These are phyloP conservation scores for Synodontis membranacea DNA, from an alignment of 2,113 vertebrate species.

Conservation along the genomic window DNA sequence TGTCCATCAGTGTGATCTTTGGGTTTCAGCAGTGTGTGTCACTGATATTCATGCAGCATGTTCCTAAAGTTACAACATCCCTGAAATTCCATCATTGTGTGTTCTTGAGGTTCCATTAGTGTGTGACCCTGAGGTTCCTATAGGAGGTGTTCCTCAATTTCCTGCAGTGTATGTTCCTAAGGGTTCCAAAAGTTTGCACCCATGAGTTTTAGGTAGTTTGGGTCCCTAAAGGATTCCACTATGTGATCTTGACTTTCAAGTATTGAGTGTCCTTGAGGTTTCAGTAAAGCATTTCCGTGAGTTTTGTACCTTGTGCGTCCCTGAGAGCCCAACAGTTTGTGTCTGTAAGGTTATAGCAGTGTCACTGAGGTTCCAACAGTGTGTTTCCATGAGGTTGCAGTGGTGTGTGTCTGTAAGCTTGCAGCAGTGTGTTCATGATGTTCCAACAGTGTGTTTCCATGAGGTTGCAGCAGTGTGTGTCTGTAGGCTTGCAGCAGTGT, in stretches of 20 bases:
- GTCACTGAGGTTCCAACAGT: neutral
- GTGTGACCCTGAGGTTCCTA: too few species aligned
- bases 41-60: neutral
- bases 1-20: too few species aligned
- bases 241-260: too few species aligned
- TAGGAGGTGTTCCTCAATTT: too few species aligned
- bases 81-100: too few species aligned
- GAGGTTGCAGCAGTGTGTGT: neutral
- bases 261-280: neutral
- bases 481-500: neutral
- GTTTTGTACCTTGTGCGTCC: neutral
- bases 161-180: too few species aligned
- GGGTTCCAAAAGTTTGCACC: too few species aligned
- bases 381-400: neutral
- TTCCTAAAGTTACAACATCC: too few species aligned
- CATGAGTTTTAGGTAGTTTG: too few species aligned
- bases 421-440: neutral
- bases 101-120: too few species aligned
- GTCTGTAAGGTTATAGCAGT: neutral
- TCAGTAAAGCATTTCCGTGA: neutral
- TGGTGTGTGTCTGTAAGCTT: neutral
- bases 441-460: neutral
- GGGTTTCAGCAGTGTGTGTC: neutral
- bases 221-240: too few species aligned
- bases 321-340: neutral